These are phyloP conservation scores for Avahi laniger DNA, from an alignment of 2,797 vertebrate species.

Conservation along the genomic window DNA sequence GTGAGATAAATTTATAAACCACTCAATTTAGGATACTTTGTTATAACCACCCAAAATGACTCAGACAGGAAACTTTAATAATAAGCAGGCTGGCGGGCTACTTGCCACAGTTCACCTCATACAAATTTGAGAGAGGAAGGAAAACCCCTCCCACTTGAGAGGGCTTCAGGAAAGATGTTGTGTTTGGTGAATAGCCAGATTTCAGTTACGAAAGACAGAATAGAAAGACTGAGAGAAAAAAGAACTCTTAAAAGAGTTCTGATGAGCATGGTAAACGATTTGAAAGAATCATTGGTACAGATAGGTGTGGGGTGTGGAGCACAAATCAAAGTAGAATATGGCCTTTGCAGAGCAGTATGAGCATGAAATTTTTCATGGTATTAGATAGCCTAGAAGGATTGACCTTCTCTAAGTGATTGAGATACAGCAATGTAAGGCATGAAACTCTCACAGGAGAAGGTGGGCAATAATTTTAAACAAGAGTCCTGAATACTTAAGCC, in stretches of 20 bases:
- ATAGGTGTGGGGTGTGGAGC: neutral
- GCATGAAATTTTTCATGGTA: neutral
- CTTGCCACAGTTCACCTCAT: neutral
- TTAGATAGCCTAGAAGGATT: neutral
- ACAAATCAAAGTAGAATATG: neutral
- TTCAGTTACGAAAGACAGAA: neutral
- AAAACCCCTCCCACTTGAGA: neutral
- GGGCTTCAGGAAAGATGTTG: neutral
- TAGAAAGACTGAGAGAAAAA: neutral
- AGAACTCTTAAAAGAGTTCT: neutral
- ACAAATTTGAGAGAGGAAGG: neutral
- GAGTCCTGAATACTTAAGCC: neutral
- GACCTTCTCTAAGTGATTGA: neutral
- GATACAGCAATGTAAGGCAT: neutral
- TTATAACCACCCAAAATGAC: neutral
- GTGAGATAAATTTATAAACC: neutral
- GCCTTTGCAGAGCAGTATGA: neutral
- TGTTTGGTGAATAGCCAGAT: neutral
- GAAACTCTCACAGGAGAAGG: neutral
- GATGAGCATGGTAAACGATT: neutral
- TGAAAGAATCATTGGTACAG: neutral
- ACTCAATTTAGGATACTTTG: no score
- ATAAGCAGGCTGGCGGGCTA: neutral
- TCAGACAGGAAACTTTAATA: neutral
- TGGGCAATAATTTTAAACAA: neutral